Evolutionary conservation across 2,113 vertebrate species (phyloP), one percentile per base, ranked within the genome.

Genomic region (Xiphophorus couchianus): DNA sequence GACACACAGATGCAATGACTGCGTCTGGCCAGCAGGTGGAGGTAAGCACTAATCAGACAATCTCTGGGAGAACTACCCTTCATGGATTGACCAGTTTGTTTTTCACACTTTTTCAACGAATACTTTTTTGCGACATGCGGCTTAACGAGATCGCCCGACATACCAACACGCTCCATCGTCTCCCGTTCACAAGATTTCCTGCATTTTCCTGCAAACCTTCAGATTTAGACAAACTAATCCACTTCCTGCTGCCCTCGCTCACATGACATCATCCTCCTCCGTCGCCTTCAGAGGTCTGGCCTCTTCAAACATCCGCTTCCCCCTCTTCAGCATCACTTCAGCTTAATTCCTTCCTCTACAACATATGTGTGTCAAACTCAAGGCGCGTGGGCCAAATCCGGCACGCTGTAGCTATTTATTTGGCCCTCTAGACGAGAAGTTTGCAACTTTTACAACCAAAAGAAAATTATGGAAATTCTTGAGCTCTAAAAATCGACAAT

Each of bases 1-100:
- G 39, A 28, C 39, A 42, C 58, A n/a, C 30, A 27, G 48, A 42
- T 12, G 77, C 33, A 58, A 3, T 71, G 69, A 84, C 88, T 77
- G 65, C 28, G 33, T 80, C 44, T 81, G 78, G 39, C 93, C 93
- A 92, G 92, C 82, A 93, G 93, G 86, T 80, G 93, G 93, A 44
- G 85, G 60, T 83, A 86, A 76, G 74, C 72, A 74, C 89, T 72
- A 80, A 80, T 28, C 27, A 82, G 78, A 80, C 80, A 73, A 83
- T 85, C 88, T 92, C 86, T 67, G 86, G 88, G 83, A 82, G 39
- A 39, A 39, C 61, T 22, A 62, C 87, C 87, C 87, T 88, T 89
- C 90, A 88, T 85, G 78, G 90, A 86, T 73, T 71, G 84, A 81
- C 44, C 35, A 51, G 51, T 25, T 58, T 58, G 51, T n/a, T 58